Evolutionary conservation across 2,888 invertebrate genomes (phyloP), one percentile per base, ranked within the genome.

Genomic region (Rhaphigaster nebulosa): DNA sequence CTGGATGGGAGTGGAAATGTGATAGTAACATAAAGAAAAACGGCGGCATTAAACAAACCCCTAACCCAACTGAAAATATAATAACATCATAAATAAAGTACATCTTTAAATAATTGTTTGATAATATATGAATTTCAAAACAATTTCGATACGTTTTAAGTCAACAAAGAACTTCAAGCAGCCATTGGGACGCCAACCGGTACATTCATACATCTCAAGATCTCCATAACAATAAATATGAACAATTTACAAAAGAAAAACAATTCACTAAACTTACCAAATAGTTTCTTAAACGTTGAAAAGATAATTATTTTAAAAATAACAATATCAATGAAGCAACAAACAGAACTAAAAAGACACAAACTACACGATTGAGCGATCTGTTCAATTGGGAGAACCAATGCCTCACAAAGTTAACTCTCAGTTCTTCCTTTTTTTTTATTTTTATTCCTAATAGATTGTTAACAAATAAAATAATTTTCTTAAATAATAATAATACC

Each of bases 161-260:
- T 26, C 56, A 56, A 52, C 12, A 65, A 29, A 65, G 0, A 65
- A 65, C 1, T 65, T 5, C 6, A 8, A 1, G 2, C 65, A 65
- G 65, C 29, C 65, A 65, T 65, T n/a, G 29, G 18, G 65, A 65
- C 65, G 65, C 65, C 65, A 65, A 65, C 65, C 65, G 65, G 65
- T 65, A 13, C n/a, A 29, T 18, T 29, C 65, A 65, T 29, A 65
- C 29, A 60, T 29, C 29, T 15, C n/a, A n/a, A 60, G 10, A 23
- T n/a, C 10, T 65, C 29, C 15, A 18, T 18, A 29, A 65, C 5
- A 65, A 18, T 15, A 29, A 0, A 29, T 29, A 29, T 29, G 6
- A 65, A 29, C 29, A 1, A 65, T 65, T 65, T 29, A 29, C 3
- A 4, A 18, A 29, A 13, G 18, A 1, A 65, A 65, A 18, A 65